phyloP scores from a whole-genome alignment of 1,140 invertebrate genomes.

The Diachasmimorpha longicaudata region DNA sequence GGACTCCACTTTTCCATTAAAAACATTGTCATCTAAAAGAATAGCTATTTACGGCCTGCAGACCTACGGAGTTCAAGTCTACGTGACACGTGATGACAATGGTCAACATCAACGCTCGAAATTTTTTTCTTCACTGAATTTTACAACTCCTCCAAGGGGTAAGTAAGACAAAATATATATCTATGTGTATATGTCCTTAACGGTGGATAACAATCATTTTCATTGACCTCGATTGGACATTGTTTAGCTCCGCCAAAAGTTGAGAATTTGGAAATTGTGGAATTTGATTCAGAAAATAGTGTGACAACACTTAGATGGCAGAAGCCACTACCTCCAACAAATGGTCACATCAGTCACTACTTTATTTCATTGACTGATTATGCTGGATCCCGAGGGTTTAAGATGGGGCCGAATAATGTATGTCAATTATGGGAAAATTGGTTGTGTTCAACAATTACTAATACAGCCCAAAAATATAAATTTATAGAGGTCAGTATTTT shows the following conservation, averaged over 20 bases:
- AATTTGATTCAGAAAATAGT: not conserved
- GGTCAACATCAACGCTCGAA: slow-evolving; percentile 4
- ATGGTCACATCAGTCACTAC: slow-evolving; percentile 29
- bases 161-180: too few relatives aligned
- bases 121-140: not conserved
- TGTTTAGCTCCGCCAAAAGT: slow-evolving; percentile 34
- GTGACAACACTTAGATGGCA: slow-evolving; percentile 33
- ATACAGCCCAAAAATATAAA: not conserved
- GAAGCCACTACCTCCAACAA: slow-evolving; percentile 27
- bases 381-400: not conserved
- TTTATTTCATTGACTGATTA: not conserved
- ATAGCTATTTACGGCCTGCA: slow-evolving; percentile 24
- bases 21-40: not conserved
- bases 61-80: slow-evolving; percentile 24
- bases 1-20: not conserved
- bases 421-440: slow-evolving; percentile 34
- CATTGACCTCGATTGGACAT: too few relatives aligned
- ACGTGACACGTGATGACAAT: slow-evolving; percentile 7
- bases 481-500: slow-evolving; percentile 20
- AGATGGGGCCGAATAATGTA: not conserved
- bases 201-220: too few relatives aligned
- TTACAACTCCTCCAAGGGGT: slow-evolving; percentile 31
- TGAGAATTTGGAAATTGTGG: slow-evolving; percentile 27
- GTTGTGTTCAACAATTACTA: slow-evolving; percentile 26
- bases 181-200: too few relatives aligned